Evolutionary conservation across 2,113 vertebrate species (phyloP).

Genomic region (Amazona guildingii): DNA sequence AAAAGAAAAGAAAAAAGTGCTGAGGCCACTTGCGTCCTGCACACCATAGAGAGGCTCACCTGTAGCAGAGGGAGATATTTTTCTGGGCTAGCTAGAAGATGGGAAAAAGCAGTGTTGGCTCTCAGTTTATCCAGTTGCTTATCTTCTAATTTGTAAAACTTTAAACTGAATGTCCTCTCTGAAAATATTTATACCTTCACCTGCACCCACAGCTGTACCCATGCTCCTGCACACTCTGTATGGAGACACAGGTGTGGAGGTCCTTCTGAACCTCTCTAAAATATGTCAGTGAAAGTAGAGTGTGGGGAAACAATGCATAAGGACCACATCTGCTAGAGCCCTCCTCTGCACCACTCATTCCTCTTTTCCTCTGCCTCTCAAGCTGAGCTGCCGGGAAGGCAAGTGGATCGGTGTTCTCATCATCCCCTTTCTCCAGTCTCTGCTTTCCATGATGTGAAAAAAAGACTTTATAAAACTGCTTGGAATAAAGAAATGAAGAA

Average conservation of each 20-base stretch:
- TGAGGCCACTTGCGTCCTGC: background rate
- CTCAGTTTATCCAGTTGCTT: background rate
- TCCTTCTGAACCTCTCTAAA: background rate
- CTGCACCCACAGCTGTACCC: fast-evolving
- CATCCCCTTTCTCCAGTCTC: background rate
- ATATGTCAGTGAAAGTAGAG: fast-evolving
- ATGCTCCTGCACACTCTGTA: background rate
- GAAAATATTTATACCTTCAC: background rate
- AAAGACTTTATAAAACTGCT: background rate
- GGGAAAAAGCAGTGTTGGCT: background rate
- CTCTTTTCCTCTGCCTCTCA: background rate
- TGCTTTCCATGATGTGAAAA: background rate
- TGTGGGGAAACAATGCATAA: background rate
- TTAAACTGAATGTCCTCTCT: background rate
- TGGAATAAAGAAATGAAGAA: background rate
- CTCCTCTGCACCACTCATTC: background rate
- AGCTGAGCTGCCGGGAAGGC: background rate
- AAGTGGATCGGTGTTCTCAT: background rate
- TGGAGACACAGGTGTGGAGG: background rate
- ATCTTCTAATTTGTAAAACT: background rate
- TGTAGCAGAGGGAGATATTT: fast-evolving
- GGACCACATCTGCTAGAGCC: background rate
- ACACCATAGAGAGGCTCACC: fast-evolving
- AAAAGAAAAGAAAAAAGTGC: background rate
- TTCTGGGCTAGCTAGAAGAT: fast-evolving